Evolutionary conservation across 2,113 vertebrate genomes (phyloP).

Genomic region (Vimba vimba): DNA sequence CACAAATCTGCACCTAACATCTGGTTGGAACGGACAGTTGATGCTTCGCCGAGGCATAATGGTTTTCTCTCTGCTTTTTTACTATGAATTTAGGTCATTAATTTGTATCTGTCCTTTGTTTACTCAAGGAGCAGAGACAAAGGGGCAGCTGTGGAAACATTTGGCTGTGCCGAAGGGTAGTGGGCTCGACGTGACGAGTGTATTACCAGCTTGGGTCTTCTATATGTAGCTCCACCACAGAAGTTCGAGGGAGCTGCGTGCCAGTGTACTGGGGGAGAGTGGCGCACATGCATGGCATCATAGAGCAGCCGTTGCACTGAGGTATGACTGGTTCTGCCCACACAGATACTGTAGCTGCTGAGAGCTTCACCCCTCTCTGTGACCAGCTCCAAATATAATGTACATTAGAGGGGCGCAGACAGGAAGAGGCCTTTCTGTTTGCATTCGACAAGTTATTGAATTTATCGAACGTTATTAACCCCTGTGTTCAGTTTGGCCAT

Average conservation of each 20-base stretch:
- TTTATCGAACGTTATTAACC: not conserved
- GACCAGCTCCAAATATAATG: conserved; percentile 26
- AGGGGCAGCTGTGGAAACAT: conserved; percentile 99
- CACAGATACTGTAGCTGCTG: not conserved
- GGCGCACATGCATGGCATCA: conserved; percentile 29
- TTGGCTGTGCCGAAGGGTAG: conserved; percentile 98
- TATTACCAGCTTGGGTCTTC: conserved; percentile 89
- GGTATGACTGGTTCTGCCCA: conserved; percentile 39
- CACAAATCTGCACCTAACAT: conserved; percentile 70
- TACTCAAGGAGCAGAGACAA: conserved; percentile 99
- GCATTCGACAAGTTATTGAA: not conserved
- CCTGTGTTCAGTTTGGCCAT: not conserved
- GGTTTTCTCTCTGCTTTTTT: conserved; percentile 31
- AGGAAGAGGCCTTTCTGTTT: conserved; percentile 5
- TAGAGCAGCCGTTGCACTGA: conserved; percentile 38
- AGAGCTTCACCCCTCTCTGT: not conserved
- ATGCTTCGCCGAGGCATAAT: conserved; percentile 74
- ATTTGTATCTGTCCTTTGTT: conserved; percentile 99
- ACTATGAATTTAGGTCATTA: conserved; percentile 99
- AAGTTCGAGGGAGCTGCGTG: conserved; percentile 83
- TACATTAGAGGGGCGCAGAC: not conserved
- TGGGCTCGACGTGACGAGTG: conserved; percentile 88
- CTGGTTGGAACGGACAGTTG: conserved; percentile 90
- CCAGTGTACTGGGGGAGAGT: conserved; percentile 76
- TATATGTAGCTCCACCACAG: conserved; percentile 85